Conservation (phyloP, 2,888 invertebrate genomes). For the Caenorhabditis sinica region DNA sequence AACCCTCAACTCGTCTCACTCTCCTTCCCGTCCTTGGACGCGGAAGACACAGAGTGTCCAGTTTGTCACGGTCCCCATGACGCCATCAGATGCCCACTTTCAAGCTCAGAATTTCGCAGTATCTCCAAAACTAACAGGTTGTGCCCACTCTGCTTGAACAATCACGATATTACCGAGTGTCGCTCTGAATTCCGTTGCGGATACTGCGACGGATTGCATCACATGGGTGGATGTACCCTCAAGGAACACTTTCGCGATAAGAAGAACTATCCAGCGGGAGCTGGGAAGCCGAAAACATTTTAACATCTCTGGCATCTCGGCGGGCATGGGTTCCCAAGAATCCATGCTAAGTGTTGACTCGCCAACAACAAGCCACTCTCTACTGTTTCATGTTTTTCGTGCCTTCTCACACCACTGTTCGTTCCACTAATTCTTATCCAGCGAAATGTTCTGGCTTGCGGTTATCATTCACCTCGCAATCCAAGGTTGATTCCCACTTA, state of each 20-base stretch:
- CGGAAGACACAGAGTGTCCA: background rate
- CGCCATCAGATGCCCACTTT: background rate
- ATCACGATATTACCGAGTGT: background rate
- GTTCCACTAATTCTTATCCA: no score
- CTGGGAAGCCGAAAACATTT: background rate
- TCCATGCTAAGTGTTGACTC: background rate
- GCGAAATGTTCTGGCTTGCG: no score
- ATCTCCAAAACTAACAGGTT: no score
- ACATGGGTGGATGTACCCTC: background rate
- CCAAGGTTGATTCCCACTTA: no score
- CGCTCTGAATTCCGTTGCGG: background rate
- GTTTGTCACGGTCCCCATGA: background rate
- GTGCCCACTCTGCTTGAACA: background rate
- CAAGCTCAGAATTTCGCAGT: background rate
- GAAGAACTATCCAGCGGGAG: background rate
- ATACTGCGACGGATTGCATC: background rate
- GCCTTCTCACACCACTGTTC: no score
- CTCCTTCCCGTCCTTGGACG: background rate
- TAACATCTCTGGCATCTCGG: background rate
- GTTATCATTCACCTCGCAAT: no score
- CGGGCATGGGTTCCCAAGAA: background rate
- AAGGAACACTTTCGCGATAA: background rate
- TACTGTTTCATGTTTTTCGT: no score
- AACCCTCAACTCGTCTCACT: background rate
- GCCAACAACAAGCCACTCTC: constrained; percentile 25